phyloP scores from a whole-genome alignment of 2,888 invertebrate species.

The Incurvaria masculella region DNA sequence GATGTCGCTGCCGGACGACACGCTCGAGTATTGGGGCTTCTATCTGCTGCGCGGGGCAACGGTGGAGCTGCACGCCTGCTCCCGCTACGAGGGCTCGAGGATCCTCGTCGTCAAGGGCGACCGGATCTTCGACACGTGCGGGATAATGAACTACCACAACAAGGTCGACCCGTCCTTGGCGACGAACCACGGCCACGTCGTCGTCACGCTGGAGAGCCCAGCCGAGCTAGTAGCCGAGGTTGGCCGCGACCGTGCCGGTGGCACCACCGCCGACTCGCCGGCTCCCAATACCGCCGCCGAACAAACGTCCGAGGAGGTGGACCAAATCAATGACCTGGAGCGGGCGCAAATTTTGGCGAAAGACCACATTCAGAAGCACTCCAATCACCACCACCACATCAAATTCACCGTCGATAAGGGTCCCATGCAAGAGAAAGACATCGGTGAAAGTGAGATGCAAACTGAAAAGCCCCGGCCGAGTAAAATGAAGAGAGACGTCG shows the following conservation, averaged over 20 bases:
- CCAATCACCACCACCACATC: not conserved
- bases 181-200: constrained; percentile 55
- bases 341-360: not conserved
- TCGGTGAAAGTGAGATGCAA: constrained; percentile 8
- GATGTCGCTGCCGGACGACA: constrained; percentile 80
- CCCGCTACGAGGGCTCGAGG: constrained; percentile 73
- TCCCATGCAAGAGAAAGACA: constrained; percentile 13
- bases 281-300: not conserved
- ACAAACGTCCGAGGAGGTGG: not conserved
- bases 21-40: constrained; percentile 87
- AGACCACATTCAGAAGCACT: constrained; percentile 1
- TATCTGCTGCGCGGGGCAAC: constrained; percentile 75
- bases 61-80: constrained; percentile 76
- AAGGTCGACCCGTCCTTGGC: constrained; percentile 60
- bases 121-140: constrained; percentile 72
- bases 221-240: constrained; percentile 15
- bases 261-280: too few species aligned
- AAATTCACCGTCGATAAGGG: constrained; percentile 7
- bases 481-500: constrained; percentile 29
- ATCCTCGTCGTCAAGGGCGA: constrained; percentile 80
- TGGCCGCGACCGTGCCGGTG: too few species aligned
- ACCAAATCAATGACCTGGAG: not conserved
- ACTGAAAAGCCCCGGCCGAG: not conserved
- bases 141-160: constrained; percentile 66
- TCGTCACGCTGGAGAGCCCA: constrained; percentile 42